Conservation (phyloP, 1,140 invertebrate genomes). For the Portunus trituberculatus region DNA sequence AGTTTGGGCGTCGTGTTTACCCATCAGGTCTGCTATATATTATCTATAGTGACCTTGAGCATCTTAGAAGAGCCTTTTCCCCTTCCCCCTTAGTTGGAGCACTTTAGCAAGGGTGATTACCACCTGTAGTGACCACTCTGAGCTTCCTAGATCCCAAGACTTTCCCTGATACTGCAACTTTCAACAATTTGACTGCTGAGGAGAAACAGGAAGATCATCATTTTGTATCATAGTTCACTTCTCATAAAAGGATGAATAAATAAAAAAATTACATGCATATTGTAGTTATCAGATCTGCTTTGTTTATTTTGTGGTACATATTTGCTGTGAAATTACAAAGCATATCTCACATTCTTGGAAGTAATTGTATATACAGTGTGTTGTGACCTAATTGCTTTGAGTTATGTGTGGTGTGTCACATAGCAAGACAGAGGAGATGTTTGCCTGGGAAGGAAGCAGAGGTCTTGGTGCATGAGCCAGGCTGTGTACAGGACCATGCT, state of each 20-base stretch:
- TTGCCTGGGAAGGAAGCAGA: not conserved
- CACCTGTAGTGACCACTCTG: not conserved
- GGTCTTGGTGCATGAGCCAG: not conserved
- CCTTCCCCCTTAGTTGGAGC: constrained; percentile 1
- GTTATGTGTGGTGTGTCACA: not conserved
- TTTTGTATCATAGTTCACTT: not conserved
- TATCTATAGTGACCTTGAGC: constrained; percentile 56
- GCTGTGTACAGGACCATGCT: not conserved
- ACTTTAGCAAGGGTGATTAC: not conserved
- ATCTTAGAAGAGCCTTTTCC: constrained; percentile 40
- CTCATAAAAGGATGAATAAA: too few relatives aligned
- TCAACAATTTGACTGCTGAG: not conserved
- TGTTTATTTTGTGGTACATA: not conserved
- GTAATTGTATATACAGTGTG: not conserved
- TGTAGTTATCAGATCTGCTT: not conserved
- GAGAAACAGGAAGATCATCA: not conserved
- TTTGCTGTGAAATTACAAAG: not conserved
- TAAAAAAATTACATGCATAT: too few relatives aligned
- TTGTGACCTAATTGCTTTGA: not conserved
- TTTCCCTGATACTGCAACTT: not conserved
- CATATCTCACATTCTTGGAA: not conserved
- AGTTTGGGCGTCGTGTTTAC: constrained; percentile 53
- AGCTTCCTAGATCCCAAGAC: not conserved
- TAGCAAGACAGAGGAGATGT: not conserved
- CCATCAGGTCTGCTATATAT: constrained; percentile 60